Conservation (phyloP, 2,888 invertebrate species). For the Spilarctia lutea region DNA sequence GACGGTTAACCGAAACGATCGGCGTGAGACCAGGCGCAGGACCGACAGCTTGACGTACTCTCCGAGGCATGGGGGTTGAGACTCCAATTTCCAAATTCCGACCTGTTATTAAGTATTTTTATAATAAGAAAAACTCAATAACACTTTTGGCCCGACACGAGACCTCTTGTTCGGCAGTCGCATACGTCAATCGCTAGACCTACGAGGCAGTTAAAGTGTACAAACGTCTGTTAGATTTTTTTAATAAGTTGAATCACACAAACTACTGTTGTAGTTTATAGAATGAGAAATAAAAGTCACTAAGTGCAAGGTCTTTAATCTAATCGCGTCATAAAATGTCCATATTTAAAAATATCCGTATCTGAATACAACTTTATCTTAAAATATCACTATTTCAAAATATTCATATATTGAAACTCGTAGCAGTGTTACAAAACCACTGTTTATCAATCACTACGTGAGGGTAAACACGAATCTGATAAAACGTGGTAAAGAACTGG, state of each 20-base stretch:
- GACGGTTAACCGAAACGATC: too few relatives aligned
- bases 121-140: too few relatives aligned
- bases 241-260: background rate
- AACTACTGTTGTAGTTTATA: background rate
- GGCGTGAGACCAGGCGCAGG: too few relatives aligned
- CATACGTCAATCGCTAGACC: too few relatives aligned
- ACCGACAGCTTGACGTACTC: too few relatives aligned
- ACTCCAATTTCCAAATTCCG: too few relatives aligned
- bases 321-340: background rate
- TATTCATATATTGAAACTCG: background rate
- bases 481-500: background rate
- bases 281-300: background rate
- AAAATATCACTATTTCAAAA: conserved; percentile 3
- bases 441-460: background rate
- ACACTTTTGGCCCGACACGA: too few relatives aligned
- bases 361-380: background rate
- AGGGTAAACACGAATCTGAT: background rate
- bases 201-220: too few relatives aligned
- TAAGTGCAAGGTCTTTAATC: background rate
- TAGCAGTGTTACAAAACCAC: background rate
- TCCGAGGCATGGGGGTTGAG: too few relatives aligned
- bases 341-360: background rate
- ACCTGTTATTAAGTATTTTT: too few relatives aligned
- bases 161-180: too few relatives aligned
- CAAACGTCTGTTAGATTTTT: too few relatives aligned